Conservation (phyloP, 2,113 vertebrate genomes). For the Dasyprocta punctata region DNA sequence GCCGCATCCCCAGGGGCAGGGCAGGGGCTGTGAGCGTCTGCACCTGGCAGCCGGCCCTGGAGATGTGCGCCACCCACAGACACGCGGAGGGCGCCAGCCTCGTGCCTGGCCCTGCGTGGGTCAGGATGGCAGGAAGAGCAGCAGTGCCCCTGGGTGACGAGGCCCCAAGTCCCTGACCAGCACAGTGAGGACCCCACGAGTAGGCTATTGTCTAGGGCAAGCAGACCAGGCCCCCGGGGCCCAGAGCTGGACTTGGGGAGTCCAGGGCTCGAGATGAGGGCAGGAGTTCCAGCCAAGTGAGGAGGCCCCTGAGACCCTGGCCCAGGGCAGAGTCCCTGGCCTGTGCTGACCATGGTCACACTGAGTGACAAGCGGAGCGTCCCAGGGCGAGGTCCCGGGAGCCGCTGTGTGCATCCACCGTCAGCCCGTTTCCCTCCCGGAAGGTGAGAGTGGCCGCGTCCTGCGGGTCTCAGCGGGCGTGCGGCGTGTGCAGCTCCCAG, state of each 20-base stretch:
- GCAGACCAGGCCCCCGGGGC: rapidly evolving
- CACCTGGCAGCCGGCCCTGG: neutral
- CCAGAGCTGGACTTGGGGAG: neutral
- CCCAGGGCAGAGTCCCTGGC: neutral
- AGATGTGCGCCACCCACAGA: rapidly evolving
- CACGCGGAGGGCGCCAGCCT: rapidly evolving
- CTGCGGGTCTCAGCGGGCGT: conserved; percentile 77
- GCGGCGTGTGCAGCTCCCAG: conserved; percentile 45
- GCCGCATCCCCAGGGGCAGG: neutral
- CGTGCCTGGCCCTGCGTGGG: neutral
- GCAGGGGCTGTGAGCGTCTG: neutral
- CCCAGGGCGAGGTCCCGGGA: neutral
- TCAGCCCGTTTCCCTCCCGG: neutral
- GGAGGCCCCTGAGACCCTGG: neutral
- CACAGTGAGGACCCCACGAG: too few species aligned
- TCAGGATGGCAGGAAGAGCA: neutral
- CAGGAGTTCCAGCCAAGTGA: rapidly evolving
- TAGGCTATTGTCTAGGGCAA: rapidly evolving
- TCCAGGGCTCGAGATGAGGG: rapidly evolving
- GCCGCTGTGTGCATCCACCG: rapidly evolving
- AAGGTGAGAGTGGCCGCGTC: conserved; percentile 76
- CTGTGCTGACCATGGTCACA: rapidly evolving
- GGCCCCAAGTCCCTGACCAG: neutral
- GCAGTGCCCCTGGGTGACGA: rapidly evolving
- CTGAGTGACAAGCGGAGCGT: too few species aligned